Evolutionary conservation across 2,888 invertebrate species (phyloP), one percentile per base, ranked within the genome.

Genomic region (Polyommatus iphigenia): DNA sequence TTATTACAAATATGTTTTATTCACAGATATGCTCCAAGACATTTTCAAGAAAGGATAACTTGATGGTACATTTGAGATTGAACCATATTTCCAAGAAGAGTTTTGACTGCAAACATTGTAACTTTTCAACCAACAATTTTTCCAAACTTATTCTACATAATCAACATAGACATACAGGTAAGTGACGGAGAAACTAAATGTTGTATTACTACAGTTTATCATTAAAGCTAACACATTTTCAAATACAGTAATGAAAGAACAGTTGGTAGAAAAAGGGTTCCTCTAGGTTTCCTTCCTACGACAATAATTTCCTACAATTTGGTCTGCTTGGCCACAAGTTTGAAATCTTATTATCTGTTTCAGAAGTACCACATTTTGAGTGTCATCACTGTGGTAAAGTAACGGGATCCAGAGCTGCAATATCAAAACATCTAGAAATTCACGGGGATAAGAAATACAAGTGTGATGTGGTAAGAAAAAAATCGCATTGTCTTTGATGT

Each of bases 371-470:
- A 32, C 78, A 78, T 6, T 97, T 95, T 83, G 94, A 95, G 80
- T 97, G 97, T 87, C 96, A 97, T 85, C 89, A 96, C 80, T 97
- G 97, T 84, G 95, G 96, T 0, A 96, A 96, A 86, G 93, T 95
- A 79, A 97, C 97, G 83, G 95, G 96, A 32, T 96, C 97, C 0
- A 95, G 96, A 82, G 96, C 96, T 32, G 97, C 97, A 0, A 95
- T 97, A 88, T 96, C 96, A 83, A 97, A 97, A 86, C 97, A 97
- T 88, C 91, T 96, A 57, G 93, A 93, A 81, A 95, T 95, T 83
- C 95, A 96, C 71, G 96, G 96, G 5, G 95, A 96, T 82, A 95
- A 95, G 85, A 97, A 97, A 41, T 97, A 95, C 86, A 89, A 94
- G 76, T 97, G 97, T 85, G 91, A 92, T 83, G 94, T 95, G 91